Evolutionary conservation across 2,113 vertebrate species (phyloP), one percentile per base, ranked within the genome.

Genomic region (Myodes glareolus): DNA sequence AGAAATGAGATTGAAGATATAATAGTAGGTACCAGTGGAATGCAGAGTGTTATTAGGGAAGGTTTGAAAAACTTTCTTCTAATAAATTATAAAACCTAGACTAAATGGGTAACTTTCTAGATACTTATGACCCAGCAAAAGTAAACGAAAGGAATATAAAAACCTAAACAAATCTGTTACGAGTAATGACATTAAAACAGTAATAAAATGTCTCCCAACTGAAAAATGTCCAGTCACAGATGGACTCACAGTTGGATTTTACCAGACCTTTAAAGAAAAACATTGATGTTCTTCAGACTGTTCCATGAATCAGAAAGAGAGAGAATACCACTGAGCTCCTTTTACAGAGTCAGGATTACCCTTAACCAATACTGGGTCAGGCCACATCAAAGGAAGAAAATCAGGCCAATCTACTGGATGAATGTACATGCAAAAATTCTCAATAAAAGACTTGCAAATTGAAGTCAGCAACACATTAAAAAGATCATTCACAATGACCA

Each of bases 401-500:
- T n/a, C 45, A 70, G 85, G n/a, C 31, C 65, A 70, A 52, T 88
- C 85, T 88, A 50, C 65, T 36, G 17, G 31, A 50, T 88, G 85
- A 70, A 70, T 36, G 33, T 70, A 70, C 42, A 70, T 50, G 33
- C 31, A 70, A 88, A 68, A 88, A 16, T 52, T 88, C 65, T 68
- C 42, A 70, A 52, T 88, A 70, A 88, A 88, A 50, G 65, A 70
- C 85, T 88, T 88, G 85, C 85, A 88, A 88, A 88, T 70, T 50
- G 85, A 70, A 70, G 52, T 70, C 82, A 88, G 42, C 45, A n/a
- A 52, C 42, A 88, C 45, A 70, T 70, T 88, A 52, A 70, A n/a
- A 85, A 68, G 85, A 70, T 88, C 65, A 70, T 88, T 88, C 31
- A 52, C 65, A 88, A 70, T 88, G 85, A 88, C 65, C 45, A 70